These are phyloP conservation scores for Lacerta agilis DNA, from an alignment of 2,797 vertebrate genomes.

Conservation along the genomic window DNA sequence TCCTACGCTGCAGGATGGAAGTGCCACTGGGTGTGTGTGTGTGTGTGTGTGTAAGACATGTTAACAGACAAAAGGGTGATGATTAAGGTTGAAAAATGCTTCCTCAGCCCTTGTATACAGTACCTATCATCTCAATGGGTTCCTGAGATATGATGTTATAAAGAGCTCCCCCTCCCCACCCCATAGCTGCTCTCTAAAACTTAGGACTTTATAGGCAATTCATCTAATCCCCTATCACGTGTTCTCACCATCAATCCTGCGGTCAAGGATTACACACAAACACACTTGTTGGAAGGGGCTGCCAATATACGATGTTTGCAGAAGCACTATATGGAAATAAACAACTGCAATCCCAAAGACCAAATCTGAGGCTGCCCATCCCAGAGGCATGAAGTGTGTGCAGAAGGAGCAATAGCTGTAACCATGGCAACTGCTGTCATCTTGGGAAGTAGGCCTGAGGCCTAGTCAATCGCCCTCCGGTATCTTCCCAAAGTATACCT, in stretches of 20 bases:
- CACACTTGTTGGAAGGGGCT: not conserved
- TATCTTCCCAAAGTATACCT: not conserved
- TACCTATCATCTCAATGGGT: not conserved
- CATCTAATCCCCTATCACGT: not conserved
- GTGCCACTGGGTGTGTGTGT: not conserved
- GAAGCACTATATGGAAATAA: not conserved
- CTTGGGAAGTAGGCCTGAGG: not conserved
- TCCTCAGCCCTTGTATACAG: not conserved
- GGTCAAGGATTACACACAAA: not conserved
- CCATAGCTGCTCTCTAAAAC: not conserved
- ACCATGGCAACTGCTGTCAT: not conserved
- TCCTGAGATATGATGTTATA: too few relatives aligned
- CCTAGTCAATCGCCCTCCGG: not conserved
- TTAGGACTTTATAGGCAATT: not conserved
- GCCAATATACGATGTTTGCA: not conserved
- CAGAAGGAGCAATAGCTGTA: not conserved
- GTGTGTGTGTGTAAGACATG: too few relatives aligned
- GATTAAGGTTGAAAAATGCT: not conserved
- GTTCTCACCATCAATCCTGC: not conserved
- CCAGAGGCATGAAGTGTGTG: not conserved
- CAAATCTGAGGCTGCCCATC: not conserved
- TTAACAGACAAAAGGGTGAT: not conserved
- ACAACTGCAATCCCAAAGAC: not conserved
- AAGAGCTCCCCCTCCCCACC: not conserved
- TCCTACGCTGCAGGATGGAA: not conserved